phyloP scores from a whole-genome alignment of 2,888 invertebrate species.

The Megastigmus dorsalis region DNA sequence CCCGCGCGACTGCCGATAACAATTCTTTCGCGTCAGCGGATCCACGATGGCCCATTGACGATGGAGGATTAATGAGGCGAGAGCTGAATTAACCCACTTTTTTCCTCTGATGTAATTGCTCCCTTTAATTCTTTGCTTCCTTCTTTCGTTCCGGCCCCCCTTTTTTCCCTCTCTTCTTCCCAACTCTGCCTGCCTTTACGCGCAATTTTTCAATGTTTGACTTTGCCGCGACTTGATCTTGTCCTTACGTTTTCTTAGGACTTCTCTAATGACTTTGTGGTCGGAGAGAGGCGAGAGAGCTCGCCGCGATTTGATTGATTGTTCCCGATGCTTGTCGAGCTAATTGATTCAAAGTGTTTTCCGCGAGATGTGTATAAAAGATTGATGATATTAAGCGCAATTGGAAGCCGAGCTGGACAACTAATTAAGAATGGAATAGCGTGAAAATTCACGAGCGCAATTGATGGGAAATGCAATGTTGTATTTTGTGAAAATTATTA shows the following conservation, averaged over 20 bases:
- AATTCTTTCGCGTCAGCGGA: conserved; percentile 47
- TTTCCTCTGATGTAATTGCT: conserved; percentile 20
- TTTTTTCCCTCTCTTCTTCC: not conserved
- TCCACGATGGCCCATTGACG: conserved; percentile 45
- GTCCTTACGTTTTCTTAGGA: not conserved
- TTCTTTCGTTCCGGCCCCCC: not conserved
- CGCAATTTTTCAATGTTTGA: not conserved
- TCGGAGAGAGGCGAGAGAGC: too few relatives aligned
- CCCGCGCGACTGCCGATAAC: conserved; percentile 29
- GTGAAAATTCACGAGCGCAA: too few relatives aligned
- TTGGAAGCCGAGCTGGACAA: too few relatives aligned
- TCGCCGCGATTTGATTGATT: too few relatives aligned
- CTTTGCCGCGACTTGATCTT: not conserved
- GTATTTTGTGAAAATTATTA: too few relatives aligned
- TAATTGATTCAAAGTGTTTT: too few relatives aligned
- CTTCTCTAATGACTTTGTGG: too few relatives aligned
- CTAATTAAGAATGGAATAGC: too few relatives aligned
- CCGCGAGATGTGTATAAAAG: too few relatives aligned
- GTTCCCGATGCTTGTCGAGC: too few relatives aligned
- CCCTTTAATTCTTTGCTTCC: conserved; percentile 11
- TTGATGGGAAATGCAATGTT: too few relatives aligned
- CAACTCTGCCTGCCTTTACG: not conserved
- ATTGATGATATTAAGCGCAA: too few relatives aligned
- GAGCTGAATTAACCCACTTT: conserved; percentile 49
- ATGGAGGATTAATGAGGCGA: conserved; percentile 44